A percentile compares a stretch with the other conserved stretches of the same genome.
These are phyloP conservation scores for Platycercus adscitus DNA, from an alignment of 2,113 vertebrate species.

Conservation along the genomic window DNA sequence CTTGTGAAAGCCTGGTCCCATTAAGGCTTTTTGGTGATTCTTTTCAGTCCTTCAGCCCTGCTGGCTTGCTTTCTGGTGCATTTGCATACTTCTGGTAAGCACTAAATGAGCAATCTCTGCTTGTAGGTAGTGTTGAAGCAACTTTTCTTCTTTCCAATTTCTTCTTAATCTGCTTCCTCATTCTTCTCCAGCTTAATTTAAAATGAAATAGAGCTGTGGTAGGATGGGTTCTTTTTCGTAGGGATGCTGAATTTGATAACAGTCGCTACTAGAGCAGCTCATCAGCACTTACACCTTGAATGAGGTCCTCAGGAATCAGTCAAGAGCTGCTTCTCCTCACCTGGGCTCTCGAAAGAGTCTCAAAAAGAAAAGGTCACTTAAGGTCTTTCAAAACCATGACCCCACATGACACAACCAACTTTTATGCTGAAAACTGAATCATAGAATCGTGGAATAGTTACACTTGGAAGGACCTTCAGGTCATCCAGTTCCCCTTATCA, in stretches of 20 bases:
- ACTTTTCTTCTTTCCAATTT: neutral
- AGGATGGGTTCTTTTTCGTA: neutral
- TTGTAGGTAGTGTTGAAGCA: neutral
- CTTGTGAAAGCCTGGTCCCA: neutral
- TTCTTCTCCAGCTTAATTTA: neutral
- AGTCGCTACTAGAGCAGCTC: neutral
- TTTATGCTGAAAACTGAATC: neutral
- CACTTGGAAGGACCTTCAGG: neutral
- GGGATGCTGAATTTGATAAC: neutral
- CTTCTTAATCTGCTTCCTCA: neutral
- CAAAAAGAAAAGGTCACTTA: neutral
- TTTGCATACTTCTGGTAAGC: neutral
- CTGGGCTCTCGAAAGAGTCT: neutral
- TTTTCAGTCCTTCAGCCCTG: neutral
- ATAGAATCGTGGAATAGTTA: neutral
- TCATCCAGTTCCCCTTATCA: neutral
- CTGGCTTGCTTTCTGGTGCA: neutral
- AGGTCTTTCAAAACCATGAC: neutral
- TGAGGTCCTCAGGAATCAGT: neutral
- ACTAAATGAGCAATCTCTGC: neutral
- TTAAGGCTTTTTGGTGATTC: neutral
- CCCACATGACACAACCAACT: fast-evolving
- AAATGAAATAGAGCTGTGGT: neutral
- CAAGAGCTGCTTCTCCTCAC: neutral
- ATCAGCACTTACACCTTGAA: neutral